Conservation (phyloP, 2,888 invertebrate species). For the Ophioninae sp. region DNA sequence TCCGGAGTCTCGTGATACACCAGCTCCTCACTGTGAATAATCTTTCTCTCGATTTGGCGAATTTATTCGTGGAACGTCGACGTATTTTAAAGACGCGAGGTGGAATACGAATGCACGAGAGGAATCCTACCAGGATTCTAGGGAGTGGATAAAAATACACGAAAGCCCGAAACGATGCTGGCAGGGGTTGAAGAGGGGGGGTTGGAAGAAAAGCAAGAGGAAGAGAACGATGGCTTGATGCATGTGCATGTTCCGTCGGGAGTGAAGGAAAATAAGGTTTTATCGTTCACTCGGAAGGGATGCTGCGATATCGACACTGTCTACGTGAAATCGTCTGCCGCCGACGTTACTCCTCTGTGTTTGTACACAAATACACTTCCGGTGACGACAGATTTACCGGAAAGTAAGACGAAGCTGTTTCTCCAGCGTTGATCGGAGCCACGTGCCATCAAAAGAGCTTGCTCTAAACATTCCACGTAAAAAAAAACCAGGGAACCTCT, state of each 20-base stretch:
- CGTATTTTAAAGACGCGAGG: slow-evolving; percentile 7
- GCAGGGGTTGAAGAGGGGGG: slow-evolving; percentile 1
- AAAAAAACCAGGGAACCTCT: no score
- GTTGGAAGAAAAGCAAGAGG: background rate
- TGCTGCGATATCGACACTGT: slow-evolving; percentile 2
- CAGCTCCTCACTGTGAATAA: slow-evolving; percentile 24
- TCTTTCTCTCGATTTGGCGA: slow-evolving; percentile 28
- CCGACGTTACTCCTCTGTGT: background rate
- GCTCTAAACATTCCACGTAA: background rate
- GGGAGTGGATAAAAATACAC: slow-evolving; percentile 19
- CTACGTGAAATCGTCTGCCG: slow-evolving; percentile 1
- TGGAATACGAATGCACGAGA: slow-evolving; percentile 28
- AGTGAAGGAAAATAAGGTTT: slow-evolving; percentile 10
- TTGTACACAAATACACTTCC: slow-evolving; percentile 1
- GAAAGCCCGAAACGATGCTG: slow-evolving; percentile 21
- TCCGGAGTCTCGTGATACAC: background rate
- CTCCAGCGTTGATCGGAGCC: background rate
- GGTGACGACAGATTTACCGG: background rate
- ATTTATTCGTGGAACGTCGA: slow-evolving; percentile 33
- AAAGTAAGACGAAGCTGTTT: background rate
- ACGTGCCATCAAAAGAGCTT: background rate
- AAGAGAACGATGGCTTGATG: slow-evolving; percentile 12
- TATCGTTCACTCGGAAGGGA: slow-evolving; percentile 15
- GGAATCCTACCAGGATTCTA: background rate
- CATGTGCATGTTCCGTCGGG: slow-evolving; percentile 10